phyloP scores from a whole-genome alignment of 2,797 vertebrate genomes.

The Parambassis ranga region DNA sequence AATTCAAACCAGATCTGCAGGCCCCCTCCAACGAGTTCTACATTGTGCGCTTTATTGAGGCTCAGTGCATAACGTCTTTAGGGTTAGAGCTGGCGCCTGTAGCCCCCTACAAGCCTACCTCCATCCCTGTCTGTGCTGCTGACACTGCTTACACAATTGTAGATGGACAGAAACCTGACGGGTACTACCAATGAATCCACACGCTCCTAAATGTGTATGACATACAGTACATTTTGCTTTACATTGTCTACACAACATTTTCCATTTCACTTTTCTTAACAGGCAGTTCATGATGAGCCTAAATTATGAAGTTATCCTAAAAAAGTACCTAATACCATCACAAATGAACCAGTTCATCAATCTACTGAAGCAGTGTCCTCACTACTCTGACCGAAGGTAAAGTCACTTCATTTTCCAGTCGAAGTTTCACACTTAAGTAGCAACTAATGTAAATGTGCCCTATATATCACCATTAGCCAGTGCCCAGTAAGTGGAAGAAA shows the following conservation, averaged over 20 bases:
- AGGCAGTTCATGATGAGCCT: conserved; percentile 48
- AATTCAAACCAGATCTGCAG: conserved; percentile 76
- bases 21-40: conserved; percentile 69
- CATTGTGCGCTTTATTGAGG: conserved; percentile 84
- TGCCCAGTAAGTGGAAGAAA: too few relatives aligned
- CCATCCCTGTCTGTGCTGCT: conserved; percentile 32
- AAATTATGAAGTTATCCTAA: neutral
- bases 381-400: conserved; percentile 15
- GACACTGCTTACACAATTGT: conserved; percentile 19
- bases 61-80: conserved; percentile 70
- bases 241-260: neutral
- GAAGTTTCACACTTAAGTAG: neutral
- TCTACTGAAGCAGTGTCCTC: conserved; percentile 3
- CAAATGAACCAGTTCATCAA: conserved; percentile 38
- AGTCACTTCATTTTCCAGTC: neutral
- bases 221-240: too few relatives aligned
- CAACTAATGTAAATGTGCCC: too few relatives aligned
- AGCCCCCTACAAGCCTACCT: conserved; percentile 73
- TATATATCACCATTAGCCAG: too few relatives aligned
- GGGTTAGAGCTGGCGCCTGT: conserved; percentile 80
- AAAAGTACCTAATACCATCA: neutral
- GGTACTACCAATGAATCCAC: conserved; percentile 58
- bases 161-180: conserved; percentile 77
- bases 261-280: neutral
- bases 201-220: neutral